phyloP scores from a whole-genome alignment of 2,113 vertebrate species.

The Brachyhypopomus gauderio region DNA sequence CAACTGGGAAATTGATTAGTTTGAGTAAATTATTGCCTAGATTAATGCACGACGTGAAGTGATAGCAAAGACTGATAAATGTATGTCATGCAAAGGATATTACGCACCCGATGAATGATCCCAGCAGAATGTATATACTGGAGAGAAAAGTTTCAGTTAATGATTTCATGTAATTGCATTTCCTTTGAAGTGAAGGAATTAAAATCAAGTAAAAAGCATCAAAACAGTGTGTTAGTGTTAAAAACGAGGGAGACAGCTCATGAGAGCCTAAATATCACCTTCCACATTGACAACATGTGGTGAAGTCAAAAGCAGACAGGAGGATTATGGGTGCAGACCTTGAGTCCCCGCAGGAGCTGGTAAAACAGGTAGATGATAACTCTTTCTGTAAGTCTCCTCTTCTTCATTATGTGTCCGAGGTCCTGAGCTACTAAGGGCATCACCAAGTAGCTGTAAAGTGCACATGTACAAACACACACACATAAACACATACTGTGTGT shows the following conservation, averaged over 20 bases:
- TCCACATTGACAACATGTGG: neutral
- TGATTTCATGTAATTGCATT: neutral
- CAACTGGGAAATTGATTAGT: no score
- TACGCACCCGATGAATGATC: constrained; percentile 78
- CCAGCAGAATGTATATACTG: constrained; percentile 82
- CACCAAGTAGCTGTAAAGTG: constrained; percentile 75
- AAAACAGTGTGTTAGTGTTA: no score
- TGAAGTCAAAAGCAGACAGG: neutral
- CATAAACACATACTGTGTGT: neutral
- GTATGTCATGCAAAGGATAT: neutral
- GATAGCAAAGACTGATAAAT: neutral
- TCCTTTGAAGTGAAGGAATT: neutral
- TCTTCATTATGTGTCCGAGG: constrained; percentile 79
- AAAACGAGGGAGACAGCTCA: neutral
- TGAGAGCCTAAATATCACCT: neutral
- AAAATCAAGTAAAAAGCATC: neutral
- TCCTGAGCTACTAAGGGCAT: constrained; percentile 81
- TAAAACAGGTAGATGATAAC: constrained; percentile 78
- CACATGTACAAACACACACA: neutral
- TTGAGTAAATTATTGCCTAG: no score
- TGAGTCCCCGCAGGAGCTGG: constrained; percentile 79
- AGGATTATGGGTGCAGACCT: constrained; percentile 61
- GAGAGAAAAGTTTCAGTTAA: constrained; percentile 30
- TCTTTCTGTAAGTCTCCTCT: constrained; percentile 65
- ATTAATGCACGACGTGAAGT: neutral